phyloP scores from a whole-genome alignment of 2,113 vertebrate species.

The Aphelocoma coerulescens region DNA sequence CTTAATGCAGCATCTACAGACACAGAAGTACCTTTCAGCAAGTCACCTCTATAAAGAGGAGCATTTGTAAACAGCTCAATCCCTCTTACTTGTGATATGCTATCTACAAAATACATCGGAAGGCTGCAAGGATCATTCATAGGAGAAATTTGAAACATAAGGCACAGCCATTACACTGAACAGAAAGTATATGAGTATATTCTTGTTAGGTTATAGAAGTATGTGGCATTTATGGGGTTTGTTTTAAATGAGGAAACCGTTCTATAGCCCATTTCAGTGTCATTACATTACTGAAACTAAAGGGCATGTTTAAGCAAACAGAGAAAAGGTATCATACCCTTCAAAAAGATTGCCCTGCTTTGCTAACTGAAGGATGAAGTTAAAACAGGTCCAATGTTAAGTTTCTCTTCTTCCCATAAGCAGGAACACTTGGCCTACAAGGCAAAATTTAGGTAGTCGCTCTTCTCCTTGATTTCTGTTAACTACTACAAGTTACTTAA shows the following conservation, averaged over 20 bases:
- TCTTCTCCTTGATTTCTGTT: background rate
- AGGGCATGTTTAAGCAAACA: background rate
- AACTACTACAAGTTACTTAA: background rate
- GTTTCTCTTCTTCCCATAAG: background rate
- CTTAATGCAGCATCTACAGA: background rate
- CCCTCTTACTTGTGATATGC: background rate
- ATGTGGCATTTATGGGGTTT: background rate
- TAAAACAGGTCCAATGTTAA: background rate
- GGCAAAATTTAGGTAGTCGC: background rate
- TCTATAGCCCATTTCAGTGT: background rate
- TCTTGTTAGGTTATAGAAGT: background rate
- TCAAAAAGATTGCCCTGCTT: background rate
- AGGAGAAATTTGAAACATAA: background rate
- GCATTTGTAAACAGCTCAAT: background rate
- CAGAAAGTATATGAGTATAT: background rate
- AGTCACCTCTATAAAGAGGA: background rate
- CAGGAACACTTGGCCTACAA: background rate
- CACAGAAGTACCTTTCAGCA: background rate
- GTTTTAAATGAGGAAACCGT: background rate
- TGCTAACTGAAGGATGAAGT: background rate
- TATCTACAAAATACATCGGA: background rate
- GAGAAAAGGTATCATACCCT: background rate
- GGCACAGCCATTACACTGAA: background rate
- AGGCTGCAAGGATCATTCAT: background rate
- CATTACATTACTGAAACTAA: background rate